Percentiles rank a stretch among this genome's conserved stretches.
phyloP scores from a whole-genome alignment of 2,797 vertebrate genomes.

The Scolopax bukidnonensis region DNA sequence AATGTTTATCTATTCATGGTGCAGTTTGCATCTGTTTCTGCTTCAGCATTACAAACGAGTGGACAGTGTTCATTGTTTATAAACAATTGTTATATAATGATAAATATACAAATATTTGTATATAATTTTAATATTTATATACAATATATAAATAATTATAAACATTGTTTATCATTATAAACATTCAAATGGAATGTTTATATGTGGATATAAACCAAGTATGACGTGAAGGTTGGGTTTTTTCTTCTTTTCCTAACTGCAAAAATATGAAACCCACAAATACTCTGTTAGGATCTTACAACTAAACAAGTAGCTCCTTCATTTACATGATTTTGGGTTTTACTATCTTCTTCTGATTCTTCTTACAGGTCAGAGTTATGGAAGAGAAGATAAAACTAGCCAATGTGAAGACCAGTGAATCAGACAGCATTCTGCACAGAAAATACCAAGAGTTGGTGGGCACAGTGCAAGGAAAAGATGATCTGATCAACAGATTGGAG shows the following conservation, averaged over 20 bases:
- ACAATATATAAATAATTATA: too few species aligned
- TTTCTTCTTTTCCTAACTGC: neutral
- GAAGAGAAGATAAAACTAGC: slow-evolving; percentile 91
- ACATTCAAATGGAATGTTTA: neutral
- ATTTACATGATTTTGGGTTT: neutral
- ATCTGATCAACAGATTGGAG: slow-evolving; percentile 85
- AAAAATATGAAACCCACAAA: neutral
- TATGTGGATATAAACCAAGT: neutral
- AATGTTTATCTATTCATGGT: neutral
- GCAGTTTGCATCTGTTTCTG: neutral
- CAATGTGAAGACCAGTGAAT: slow-evolving; percentile 83
- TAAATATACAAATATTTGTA: too few species aligned
- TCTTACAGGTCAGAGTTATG: slow-evolving; percentile 87
- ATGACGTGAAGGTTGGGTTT: neutral
- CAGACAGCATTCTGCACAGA: slow-evolving; percentile 81
- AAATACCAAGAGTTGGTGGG: slow-evolving; percentile 87
- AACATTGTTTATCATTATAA: too few species aligned
- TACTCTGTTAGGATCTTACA: neutral
- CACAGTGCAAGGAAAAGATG: slow-evolving; percentile 85
- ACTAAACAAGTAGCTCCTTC: neutral
- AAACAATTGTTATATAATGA: too few species aligned
- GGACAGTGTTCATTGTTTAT: too few species aligned
- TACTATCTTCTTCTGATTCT: neutral
- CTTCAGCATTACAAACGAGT: neutral
- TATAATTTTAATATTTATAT: too few species aligned